These are phyloP conservation scores for Exocentrus adspersus DNA, from an alignment of 2,888 invertebrate genomes.

Conservation along the genomic window DNA sequence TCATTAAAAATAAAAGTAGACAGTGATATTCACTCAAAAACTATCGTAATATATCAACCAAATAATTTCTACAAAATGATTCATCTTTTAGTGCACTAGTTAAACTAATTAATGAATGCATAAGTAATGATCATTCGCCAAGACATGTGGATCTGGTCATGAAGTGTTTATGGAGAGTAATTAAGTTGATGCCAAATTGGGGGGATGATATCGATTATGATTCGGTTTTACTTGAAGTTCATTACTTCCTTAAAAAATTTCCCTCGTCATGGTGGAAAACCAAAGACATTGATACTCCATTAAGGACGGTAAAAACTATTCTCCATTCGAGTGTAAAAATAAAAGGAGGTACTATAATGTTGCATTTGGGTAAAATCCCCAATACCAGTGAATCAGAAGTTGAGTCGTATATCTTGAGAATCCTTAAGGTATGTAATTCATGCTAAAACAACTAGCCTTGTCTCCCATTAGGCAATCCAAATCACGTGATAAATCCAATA, in stretches of 20 bases:
- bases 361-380: constrained; percentile 80
- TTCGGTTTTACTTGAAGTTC: constrained; percentile 82
- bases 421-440: constrained; percentile 72
- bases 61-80: not conserved
- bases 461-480: not conserved
- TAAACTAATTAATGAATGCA: constrained; percentile 86
- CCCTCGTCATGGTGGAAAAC: constrained; percentile 90
- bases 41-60: too few species aligned
- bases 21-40: too few species aligned
- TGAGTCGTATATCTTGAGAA: constrained; percentile 83
- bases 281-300: constrained; percentile 84
- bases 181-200: constrained; percentile 87
- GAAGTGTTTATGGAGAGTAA: constrained; percentile 96
- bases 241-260: constrained; percentile 88
- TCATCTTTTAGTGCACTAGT: constrained; percentile 79
- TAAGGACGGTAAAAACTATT: constrained; percentile 92
- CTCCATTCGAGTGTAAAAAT: constrained; percentile 91
- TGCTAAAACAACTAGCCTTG: not conserved
- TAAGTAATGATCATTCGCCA: constrained; percentile 73
- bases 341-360: constrained; percentile 83
- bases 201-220: constrained; percentile 79
- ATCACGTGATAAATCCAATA: too few species aligned
- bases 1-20: too few species aligned
- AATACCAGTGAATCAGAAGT: constrained; percentile 86
- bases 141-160: constrained; percentile 85